Conservation (phyloP, 2,888 invertebrate genomes). For the Encarsia formosa region DNA sequence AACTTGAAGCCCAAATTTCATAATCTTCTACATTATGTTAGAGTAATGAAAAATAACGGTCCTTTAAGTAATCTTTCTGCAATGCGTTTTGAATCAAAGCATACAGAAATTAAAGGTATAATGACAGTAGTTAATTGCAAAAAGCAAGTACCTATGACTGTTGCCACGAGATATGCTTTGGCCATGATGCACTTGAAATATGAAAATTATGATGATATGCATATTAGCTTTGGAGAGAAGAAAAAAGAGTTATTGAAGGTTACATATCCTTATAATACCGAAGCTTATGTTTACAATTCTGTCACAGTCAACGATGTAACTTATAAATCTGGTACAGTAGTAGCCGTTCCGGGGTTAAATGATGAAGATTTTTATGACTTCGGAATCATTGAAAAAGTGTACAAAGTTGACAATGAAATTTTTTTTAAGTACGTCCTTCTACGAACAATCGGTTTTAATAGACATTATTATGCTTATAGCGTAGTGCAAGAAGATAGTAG, state of each 20-base stretch:
- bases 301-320: background rate
- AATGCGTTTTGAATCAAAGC: conserved; percentile 1
- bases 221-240: too few species aligned
- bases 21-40: background rate
- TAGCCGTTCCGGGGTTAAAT: background rate
- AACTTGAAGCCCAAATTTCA: conserved; percentile 1
- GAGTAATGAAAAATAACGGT: background rate
- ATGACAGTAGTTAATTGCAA: background rate
- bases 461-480: background rate
- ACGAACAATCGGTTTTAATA: background rate
- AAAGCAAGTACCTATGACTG: background rate
- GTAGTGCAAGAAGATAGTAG: too few species aligned
- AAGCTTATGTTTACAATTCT: background rate
- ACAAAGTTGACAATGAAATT: background rate
- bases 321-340: background rate
- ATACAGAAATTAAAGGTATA: background rate
- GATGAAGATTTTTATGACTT: background rate
- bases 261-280: background rate
- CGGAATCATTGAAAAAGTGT: background rate
- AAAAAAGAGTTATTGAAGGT: background rate
- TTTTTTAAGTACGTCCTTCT: background rate
- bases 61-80: background rate
- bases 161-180: background rate
- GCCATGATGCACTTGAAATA: background rate
- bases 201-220: background rate